These are phyloP conservation scores for Gastrophysa polygoni DNA, from an alignment of 2,888 invertebrate genomes.

Conservation along the genomic window DNA sequence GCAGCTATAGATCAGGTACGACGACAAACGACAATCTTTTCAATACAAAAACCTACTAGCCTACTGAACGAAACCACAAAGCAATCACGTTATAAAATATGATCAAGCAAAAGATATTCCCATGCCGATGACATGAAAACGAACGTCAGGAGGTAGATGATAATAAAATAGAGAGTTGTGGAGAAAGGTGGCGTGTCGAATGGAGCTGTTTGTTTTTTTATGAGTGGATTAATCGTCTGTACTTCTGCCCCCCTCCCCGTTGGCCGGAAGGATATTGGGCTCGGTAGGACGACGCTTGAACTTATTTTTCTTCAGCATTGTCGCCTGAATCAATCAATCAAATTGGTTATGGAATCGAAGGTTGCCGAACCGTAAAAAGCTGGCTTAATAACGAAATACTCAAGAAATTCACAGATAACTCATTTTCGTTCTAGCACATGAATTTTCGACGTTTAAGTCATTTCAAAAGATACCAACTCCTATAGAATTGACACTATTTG, in stretches of 20 bases:
- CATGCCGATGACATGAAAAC: constrained; percentile 17
- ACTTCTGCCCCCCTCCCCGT: constrained; percentile 66
- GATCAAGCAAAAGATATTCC: constrained; percentile 13
- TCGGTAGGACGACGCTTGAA: constrained; percentile 93
- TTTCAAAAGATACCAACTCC: no score
- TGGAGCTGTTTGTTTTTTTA: constrained; percentile 41
- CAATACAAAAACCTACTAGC: constrained; percentile 9
- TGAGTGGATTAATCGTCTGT: constrained; percentile 63
- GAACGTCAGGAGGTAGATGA: constrained; percentile 26
- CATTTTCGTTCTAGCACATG: no score
- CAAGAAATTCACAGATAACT: no score
- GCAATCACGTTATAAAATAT: constrained; percentile 10
- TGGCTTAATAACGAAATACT: no score
- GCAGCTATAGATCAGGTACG: no score
- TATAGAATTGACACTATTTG: no score
- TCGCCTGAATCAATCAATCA: constrained; percentile 74
- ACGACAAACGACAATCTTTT: no score
- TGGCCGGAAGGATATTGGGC: constrained; percentile 75
- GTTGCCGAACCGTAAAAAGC: not conserved
- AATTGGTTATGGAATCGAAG: constrained; percentile 11
- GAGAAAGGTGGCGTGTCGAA: constrained; percentile 39
- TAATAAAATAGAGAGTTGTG: constrained; percentile 34
- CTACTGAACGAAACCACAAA: constrained; percentile 8
- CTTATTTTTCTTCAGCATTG: constrained; percentile 99
- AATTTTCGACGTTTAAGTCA: no score